These are phyloP conservation scores for Osmoderma eremita DNA, from an alignment of 2,888 invertebrate genomes.

Conservation along the genomic window DNA sequence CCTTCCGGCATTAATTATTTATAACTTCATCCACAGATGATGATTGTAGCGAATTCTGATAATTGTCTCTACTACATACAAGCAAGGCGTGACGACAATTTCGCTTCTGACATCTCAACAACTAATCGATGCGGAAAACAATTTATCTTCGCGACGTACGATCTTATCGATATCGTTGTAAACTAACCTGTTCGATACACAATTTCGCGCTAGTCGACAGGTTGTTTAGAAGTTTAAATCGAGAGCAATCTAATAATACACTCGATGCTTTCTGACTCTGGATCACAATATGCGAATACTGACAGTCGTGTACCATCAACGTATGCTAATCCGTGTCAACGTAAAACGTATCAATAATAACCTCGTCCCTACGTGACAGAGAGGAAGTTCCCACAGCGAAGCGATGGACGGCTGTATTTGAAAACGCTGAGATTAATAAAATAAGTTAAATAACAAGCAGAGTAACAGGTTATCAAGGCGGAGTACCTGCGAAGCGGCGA, in stretches of 20 bases:
- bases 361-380: neutral
- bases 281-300: constrained; percentile 5
- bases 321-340: constrained; percentile 19
- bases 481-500: neutral
- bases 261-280: no score
- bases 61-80: no score
- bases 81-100: no score
- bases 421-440: neutral
- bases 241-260: no score
- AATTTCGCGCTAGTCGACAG: no score
- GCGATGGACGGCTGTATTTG: neutral
- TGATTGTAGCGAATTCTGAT: no score
- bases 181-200: neutral
- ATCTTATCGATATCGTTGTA: constrained; percentile 15
- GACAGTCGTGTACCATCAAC: constrained; percentile 12
- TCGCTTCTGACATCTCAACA: no score
- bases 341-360: constrained; percentile 28
- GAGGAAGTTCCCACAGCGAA: constrained; percentile 32
- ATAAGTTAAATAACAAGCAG: neutral
- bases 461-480: neutral
- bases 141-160: neutral
- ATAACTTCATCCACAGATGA: no score
- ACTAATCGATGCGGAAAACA: constrained; percentile 21
- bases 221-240: no score
- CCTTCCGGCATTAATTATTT: no score